Base-by-base conservation (phyloP, 2,888 invertebrate genomes). In the Leucoma salicis region DNA sequence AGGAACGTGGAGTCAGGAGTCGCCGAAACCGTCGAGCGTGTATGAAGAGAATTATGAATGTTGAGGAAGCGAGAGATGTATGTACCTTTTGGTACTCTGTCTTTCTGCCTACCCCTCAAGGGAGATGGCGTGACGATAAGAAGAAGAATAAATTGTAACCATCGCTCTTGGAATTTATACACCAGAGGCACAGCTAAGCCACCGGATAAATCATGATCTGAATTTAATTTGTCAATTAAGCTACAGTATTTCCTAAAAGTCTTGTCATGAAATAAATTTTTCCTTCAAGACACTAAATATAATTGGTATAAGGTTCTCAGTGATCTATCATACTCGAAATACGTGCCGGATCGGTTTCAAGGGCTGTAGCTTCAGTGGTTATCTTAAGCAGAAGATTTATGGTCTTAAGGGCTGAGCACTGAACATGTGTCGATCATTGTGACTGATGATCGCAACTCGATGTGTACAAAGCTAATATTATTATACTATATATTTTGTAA, bases 401-500 rank as follows among this genome's bases (percentile, higher is more conserved):
- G 31, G 35, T 21, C 40, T 14, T 31, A 40, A 42, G 46, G 57
- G 29, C 52, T 39, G 40, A 35, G 49, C 57, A 47, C 61, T 49
- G 61, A 42, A 44, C 61, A 48, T 37, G 33, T 47, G 57, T 57
- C 62, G 14, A 61, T 57, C 57, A 57, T 34, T 45, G 33, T 44
- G 54, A 57, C 32, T 44, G 42, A 49, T 38, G 46, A 44, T 27
- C 40, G 50, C 34, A 39, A 37, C 13, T 42, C 8, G 15, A 14
- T 42, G 28, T 31, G 14, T 24, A 12, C 16, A 1, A 27, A 27
- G 31, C 27, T 33, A 29, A 33, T 14, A 31, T 27, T 27, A 27
- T 29, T 29, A 29, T 29, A 13, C n/a, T 29, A 29, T 13, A 29
- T 29, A 13, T 21, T 28, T 29, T 29, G 13, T 13, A 8, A 13